phyloP scores from a whole-genome alignment of 2,113 vertebrate genomes.

The Apistogramma diplotaenia region DNA sequence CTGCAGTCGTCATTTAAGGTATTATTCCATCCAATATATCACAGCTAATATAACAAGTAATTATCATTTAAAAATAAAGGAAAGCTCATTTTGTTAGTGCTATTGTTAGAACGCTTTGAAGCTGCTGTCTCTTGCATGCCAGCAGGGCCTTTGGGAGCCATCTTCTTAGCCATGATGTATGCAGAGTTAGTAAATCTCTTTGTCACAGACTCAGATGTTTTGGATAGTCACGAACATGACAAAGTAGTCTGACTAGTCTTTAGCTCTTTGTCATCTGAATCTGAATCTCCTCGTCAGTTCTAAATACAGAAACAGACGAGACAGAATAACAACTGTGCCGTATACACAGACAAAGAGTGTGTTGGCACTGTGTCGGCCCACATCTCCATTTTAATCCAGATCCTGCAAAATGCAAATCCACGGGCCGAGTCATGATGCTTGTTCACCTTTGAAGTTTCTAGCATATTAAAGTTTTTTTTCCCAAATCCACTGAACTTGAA shows the following conservation, averaged over 20 bases:
- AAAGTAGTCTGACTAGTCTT: neutral
- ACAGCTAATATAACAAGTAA: neutral
- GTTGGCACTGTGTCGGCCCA: neutral
- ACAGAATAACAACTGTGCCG: neutral
- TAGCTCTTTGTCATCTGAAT: neutral
- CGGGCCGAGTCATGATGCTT: neutral
- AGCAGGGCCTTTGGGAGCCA: constrained; percentile 4
- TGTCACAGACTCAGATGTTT: constrained; percentile 1
- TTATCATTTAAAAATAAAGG: neutral
- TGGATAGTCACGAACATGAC: neutral
- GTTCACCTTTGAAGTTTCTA: neutral
- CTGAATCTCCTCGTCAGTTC: constrained; percentile 2
- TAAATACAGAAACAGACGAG: neutral
- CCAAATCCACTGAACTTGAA: neutral
- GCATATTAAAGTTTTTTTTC: neutral
- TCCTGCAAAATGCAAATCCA: neutral
- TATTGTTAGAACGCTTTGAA: neutral
- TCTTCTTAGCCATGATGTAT: constrained; percentile 33
- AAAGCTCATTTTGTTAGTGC: neutral
- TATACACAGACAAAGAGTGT: neutral
- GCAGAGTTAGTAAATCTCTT: neutral
- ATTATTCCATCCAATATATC: neutral
- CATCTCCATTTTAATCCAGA: neutral
- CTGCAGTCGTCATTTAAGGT: neutral
- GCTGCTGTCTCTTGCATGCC: neutral